Conservation (phyloP, 2,888 invertebrate species). For the Drosophila ustulata region DNA sequence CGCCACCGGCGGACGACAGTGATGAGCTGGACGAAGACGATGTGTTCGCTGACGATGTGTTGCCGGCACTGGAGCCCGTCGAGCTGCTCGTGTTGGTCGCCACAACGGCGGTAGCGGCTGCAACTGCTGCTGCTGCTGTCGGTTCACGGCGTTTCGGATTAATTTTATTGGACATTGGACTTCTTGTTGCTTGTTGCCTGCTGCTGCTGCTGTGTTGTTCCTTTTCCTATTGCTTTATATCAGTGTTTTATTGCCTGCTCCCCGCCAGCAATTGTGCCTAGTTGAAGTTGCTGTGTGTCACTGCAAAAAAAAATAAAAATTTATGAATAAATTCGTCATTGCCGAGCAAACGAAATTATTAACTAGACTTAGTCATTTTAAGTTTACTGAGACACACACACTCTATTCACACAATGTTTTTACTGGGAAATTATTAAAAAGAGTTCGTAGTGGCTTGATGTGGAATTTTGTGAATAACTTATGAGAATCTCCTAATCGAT, state of each 20-base stretch:
- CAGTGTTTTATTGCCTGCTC: background rate
- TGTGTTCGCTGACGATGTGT: slow-evolving; percentile 83
- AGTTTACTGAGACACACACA: background rate
- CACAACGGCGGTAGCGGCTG: slow-evolving; percentile 73
- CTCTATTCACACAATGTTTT: background rate
- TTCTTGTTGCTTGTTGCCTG: slow-evolving; percentile 22
- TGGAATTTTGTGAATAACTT: background rate
- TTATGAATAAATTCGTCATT: slow-evolving; percentile 17
- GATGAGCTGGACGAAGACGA: slow-evolving; percentile 85
- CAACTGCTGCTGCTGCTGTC: slow-evolving; percentile 75
- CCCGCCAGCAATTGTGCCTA: slow-evolving; percentile 15
- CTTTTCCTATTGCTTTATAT: slow-evolving; percentile 12
- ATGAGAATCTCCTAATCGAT: background rate
- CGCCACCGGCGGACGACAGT: slow-evolving; percentile 84
- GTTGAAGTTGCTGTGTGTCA: slow-evolving; percentile 19
- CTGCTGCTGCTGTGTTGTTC: slow-evolving; percentile 7
- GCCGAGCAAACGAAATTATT: background rate
- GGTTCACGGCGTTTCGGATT: slow-evolving; percentile 85
- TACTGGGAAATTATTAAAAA: background rate
- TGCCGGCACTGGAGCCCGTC: slow-evolving; percentile 77
- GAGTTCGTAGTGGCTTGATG: background rate
- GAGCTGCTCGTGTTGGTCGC: slow-evolving; percentile 72
- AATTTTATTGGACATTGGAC: slow-evolving; percentile 85
- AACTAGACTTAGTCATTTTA: background rate
- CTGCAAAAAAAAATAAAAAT: slow-evolving; percentile 35